phyloP scores from a whole-genome alignment of 2,797 vertebrate genomes.

The Gallirallus australis region DNA sequence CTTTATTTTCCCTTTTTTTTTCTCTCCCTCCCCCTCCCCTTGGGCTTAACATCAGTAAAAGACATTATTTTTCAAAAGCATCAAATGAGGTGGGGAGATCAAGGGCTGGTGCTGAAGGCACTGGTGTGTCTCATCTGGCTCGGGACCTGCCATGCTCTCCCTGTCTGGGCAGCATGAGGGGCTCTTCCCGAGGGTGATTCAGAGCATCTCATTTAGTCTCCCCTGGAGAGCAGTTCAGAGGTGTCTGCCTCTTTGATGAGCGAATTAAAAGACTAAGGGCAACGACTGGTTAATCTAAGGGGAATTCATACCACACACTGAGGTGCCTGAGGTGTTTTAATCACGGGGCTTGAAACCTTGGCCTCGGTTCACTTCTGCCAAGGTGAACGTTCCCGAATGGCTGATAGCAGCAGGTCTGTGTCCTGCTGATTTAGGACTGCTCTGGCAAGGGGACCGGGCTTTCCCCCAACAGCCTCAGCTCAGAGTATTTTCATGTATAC shows the following conservation, averaged over 20 bases:
- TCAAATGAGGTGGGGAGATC: neutral
- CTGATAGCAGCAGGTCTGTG: neutral
- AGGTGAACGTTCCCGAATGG: neutral
- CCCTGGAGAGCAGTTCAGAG: constrained; percentile 54
- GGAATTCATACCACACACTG: constrained; percentile 66
- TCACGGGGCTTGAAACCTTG: constrained; percentile 16
- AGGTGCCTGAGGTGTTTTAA: constrained; percentile 51
- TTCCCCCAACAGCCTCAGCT: neutral
- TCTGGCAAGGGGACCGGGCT: neutral
- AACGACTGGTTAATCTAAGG: constrained; percentile 64
- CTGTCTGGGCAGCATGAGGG: neutral
- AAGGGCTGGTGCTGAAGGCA: constrained; percentile 7
- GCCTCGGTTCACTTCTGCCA: neutral
- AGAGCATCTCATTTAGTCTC: constrained; percentile 48
- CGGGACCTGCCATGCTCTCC: neutral
- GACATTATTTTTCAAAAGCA: neutral
- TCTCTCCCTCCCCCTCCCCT: neutral
- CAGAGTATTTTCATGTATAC: neutral
- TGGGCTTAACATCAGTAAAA: neutral
- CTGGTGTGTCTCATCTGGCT: neutral
- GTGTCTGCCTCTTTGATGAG: constrained; percentile 61
- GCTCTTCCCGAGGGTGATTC: constrained; percentile 37
- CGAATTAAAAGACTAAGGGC: constrained; percentile 53
- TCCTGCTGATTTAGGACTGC: neutral
- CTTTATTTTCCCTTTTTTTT: neutral